Percentiles rank a stretch among this genome's conserved stretches.
phyloP scores from a whole-genome alignment of 2,888 invertebrate genomes.

The Drosophila mimica region DNA sequence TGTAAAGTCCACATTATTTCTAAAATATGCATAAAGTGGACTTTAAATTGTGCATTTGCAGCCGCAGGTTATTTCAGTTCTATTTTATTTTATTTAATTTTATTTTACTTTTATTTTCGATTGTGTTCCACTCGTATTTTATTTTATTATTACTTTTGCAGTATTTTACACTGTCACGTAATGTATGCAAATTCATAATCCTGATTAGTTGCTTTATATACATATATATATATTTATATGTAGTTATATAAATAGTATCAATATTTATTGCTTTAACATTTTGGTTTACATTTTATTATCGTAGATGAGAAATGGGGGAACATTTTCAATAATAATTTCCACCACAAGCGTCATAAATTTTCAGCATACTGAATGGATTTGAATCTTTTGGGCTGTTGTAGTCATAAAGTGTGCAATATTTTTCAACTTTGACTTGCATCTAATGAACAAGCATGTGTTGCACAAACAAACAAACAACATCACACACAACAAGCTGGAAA shows the following conservation, averaged over 20 bases:
- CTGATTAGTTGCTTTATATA: background rate
- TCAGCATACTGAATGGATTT: too few species aligned
- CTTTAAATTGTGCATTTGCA: constrained; percentile 47
- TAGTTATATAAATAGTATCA: background rate
- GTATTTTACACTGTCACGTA: background rate
- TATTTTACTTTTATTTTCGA: background rate
- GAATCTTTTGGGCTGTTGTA: background rate
- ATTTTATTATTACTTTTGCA: constrained; percentile 1
- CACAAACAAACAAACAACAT: background rate
- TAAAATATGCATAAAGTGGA: constrained; percentile 66
- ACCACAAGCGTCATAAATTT: background rate
- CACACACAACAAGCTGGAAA: constrained; percentile 5
- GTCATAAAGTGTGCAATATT: constrained; percentile 5
- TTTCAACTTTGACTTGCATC: constrained; percentile 13
- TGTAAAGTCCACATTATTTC: constrained; percentile 60
- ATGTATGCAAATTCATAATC: background rate
- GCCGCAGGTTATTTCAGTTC: constrained; percentile 26
- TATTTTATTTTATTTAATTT: constrained; percentile 11
- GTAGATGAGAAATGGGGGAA: background rate
- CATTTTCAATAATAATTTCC: background rate
- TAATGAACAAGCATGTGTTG: constrained; percentile 19
- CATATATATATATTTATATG: background rate
- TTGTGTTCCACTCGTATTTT: background rate
- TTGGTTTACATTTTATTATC: too few species aligned
- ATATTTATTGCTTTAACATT: background rate